phyloP scores from a whole-genome alignment of 2,113 vertebrate species.

The Mugil cephalus region DNA sequence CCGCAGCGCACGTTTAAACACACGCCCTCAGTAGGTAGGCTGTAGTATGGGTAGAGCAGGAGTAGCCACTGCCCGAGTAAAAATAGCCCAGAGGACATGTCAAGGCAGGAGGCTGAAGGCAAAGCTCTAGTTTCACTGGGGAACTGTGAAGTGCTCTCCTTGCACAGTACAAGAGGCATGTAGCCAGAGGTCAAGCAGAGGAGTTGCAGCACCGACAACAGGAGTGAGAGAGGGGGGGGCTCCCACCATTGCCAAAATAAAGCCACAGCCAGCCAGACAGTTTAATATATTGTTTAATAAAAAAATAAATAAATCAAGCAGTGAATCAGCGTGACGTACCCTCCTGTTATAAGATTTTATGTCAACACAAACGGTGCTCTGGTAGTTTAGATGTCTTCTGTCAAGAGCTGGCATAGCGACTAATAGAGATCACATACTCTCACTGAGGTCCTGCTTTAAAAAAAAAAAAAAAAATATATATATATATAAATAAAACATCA shows the following conservation, averaged over 20 bases:
- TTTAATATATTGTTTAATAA: not conserved
- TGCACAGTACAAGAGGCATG: constrained; percentile 58
- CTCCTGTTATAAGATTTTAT: not conserved
- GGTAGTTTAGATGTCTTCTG: not conserved
- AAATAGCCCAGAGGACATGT: constrained; percentile 82
- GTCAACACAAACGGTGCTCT: not conserved
- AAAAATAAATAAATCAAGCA: not conserved
- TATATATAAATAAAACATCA: too few relatives aligned
- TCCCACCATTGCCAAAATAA: constrained; percentile 65
- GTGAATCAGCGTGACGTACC: not conserved
- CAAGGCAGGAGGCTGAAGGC: constrained; percentile 66
- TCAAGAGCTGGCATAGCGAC: constrained; percentile 11
- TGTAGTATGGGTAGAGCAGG: constrained; percentile 70
- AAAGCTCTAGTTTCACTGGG: constrained; percentile 81
- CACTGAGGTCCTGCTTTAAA: too few relatives aligned
- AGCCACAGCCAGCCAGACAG: constrained; percentile 4
- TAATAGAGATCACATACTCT: not conserved
- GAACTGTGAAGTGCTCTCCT: constrained; percentile 72
- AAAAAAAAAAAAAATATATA: too few relatives aligned
- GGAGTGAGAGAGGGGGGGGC: constrained; percentile 36
- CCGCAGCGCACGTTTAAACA: constrained; percentile 21
- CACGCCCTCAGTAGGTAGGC: constrained; percentile 41
- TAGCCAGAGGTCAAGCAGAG: constrained; percentile 50
- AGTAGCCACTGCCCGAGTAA: constrained; percentile 71
- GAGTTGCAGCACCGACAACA: constrained; percentile 47